Evolutionary conservation across 2,888 invertebrate species (phyloP).

Genomic region (Apotomis betuletana): DNA sequence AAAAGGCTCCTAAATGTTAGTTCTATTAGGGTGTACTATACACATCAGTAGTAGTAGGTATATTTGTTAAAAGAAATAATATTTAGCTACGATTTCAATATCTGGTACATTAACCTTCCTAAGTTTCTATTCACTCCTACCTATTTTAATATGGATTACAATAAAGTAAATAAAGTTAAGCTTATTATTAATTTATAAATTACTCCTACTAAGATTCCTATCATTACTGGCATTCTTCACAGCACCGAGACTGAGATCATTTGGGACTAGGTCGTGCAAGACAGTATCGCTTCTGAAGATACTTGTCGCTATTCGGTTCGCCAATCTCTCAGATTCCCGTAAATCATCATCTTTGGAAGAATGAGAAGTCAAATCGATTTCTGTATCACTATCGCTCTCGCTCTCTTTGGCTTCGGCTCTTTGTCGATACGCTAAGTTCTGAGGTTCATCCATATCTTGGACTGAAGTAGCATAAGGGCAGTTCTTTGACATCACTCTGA

Average conservation of each 20-base stretch:
- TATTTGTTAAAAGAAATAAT: too few species aligned
- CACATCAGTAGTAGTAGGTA: too few species aligned
- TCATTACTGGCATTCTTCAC: conserved; percentile 61
- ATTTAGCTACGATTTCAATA: too few species aligned
- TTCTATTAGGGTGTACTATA: too few species aligned
- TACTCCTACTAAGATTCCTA: conserved; percentile 62
- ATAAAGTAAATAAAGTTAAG: not conserved
- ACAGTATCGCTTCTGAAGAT: conserved; percentile 76
- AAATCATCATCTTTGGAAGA: conserved; percentile 77
- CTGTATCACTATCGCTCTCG: conserved; percentile 78
- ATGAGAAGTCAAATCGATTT: conserved; percentile 80
- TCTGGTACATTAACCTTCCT: not conserved
- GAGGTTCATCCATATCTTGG: conserved; percentile 64
- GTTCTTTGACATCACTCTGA: conserved; percentile 67
- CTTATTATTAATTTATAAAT: conserved; percentile 60
- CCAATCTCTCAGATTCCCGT: conserved; percentile 73
- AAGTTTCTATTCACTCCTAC: not conserved
- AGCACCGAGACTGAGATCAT: conserved; percentile 74
- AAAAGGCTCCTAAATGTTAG: too few species aligned
- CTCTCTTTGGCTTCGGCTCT: conserved; percentile 63
- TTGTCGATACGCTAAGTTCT: conserved; percentile 71
- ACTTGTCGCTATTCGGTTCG: conserved; percentile 75
- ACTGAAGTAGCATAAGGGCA: conserved; percentile 63
- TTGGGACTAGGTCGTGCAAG: conserved; percentile 76
- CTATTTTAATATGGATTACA: conserved; percentile 20